Percentiles rank a stretch among this genome's conserved stretches.
These are phyloP conservation scores for Urechis unicinctus DNA, from an alignment of 2,888 invertebrate species.

Conservation along the genomic window DNA sequence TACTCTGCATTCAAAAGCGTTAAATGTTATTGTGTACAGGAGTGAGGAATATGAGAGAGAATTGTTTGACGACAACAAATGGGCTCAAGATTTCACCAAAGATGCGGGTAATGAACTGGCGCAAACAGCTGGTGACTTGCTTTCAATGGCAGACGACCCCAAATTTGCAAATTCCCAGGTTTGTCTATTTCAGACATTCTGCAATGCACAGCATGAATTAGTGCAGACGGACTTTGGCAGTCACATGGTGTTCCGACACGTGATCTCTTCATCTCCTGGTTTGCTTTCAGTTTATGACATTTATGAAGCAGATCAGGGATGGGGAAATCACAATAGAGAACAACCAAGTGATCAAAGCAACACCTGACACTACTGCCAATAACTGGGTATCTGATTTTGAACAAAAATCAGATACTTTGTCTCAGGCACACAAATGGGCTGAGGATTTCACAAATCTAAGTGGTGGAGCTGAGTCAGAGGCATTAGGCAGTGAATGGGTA, in stretches of 20 bases:
- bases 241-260: neutral
- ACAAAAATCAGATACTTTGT: neutral
- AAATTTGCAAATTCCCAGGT: conserved; percentile 68
- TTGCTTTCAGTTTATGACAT: conserved; percentile 67
- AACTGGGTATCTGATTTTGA: conserved; percentile 32
- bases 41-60: conserved; percentile 29
- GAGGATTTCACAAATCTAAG: too few relatives aligned
- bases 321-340: conserved; percentile 58
- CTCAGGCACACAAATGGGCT: too few relatives aligned
- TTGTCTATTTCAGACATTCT: conserved; percentile 16
- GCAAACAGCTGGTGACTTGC: conserved; percentile 54
- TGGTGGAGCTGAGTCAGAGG: too few relatives aligned
- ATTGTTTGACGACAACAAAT: conserved; percentile 33
- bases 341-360: conserved; percentile 31
- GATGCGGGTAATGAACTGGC: conserved; percentile 56
- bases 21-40: too few relatives aligned
- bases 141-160: conserved; percentile 56
- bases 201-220: neutral
- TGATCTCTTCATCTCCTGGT: neutral
- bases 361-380: conserved; percentile 25
- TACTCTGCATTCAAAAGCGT: too few relatives aligned
- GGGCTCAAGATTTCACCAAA: conserved; percentile 33
- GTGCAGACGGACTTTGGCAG: neutral
- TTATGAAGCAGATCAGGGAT: conserved; percentile 71
- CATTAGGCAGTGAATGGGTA: too few relatives aligned